phyloP scores from a whole-genome alignment of 1,140 invertebrate genomes.

The Nephotettix cincticeps region DNA sequence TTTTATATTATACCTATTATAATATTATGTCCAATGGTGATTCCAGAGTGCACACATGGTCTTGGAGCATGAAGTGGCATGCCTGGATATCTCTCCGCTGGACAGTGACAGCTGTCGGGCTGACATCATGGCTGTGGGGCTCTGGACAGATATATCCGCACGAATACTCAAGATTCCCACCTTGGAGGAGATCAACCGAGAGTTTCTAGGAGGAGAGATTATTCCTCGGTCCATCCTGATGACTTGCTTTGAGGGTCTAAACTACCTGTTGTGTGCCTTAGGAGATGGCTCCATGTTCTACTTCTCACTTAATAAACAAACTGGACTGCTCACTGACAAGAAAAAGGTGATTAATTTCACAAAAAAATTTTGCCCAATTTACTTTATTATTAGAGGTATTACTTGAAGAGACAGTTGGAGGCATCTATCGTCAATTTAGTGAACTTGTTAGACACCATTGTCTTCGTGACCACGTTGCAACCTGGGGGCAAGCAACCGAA shows the following conservation, averaged over 20 bases:
- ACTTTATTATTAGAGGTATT: no score
- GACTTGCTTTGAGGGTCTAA: slow-evolving; percentile 83
- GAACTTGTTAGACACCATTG: no score
- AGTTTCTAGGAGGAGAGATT: slow-evolving; percentile 90
- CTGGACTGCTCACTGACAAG: slow-evolving; percentile 72
- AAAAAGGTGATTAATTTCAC: slow-evolving; percentile 72
- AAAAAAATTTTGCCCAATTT: no score
- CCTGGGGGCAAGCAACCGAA: no score
- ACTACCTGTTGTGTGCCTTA: slow-evolving; percentile 89
- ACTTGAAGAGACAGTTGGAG: no score
- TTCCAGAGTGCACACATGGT: slow-evolving; percentile 52
- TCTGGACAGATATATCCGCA: slow-evolving; percentile 98
- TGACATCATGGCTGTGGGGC: slow-evolving; percentile 84
- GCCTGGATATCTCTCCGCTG: slow-evolving; percentile 90
- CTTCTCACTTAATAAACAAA: slow-evolving; percentile 77
- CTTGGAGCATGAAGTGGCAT: slow-evolving; percentile 93
- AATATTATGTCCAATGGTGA: no score
- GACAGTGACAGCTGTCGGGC: slow-evolving; percentile 54
- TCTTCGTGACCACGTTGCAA: no score
- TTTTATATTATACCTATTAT: no score
- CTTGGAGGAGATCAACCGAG: slow-evolving; percentile 76
- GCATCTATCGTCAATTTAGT: no score
- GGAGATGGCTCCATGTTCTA: slow-evolving; percentile 99
- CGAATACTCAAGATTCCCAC: slow-evolving; percentile 77
- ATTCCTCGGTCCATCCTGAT: slow-evolving; percentile 94